Evolutionary conservation across 2,888 invertebrate species (phyloP).

Genomic region (Eremobia ochroleuca): DNA sequence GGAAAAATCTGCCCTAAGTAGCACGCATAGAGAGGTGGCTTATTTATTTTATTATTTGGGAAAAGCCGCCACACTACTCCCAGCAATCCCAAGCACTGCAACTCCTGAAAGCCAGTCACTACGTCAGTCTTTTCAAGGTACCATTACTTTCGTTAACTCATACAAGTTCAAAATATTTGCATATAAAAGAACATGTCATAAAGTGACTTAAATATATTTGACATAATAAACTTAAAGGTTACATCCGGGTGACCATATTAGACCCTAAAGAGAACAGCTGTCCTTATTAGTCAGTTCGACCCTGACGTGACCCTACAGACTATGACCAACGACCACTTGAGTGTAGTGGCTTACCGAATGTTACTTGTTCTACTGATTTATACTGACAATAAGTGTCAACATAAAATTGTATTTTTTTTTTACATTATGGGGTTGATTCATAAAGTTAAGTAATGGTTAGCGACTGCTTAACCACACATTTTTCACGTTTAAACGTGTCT

Average conservation of each 20-base stretch:
- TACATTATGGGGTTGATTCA: background rate
- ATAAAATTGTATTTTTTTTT: background rate
- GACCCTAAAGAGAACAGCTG: slow-evolving; percentile 67
- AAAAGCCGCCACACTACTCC: background rate
- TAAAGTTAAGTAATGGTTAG: no score
- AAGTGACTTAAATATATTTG: slow-evolving; percentile 57
- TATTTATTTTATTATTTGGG: no score
- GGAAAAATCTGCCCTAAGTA: no score
- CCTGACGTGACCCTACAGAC: slow-evolving; percentile 63
- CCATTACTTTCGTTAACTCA: background rate
- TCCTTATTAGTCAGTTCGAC: slow-evolving; percentile 65
- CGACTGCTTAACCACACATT: no score
- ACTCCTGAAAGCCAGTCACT: background rate
- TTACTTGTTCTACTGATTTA: slow-evolving; percentile 20
- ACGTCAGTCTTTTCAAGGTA: background rate
- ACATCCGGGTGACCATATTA: slow-evolving; percentile 66
- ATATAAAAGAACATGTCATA: slow-evolving; percentile 6
- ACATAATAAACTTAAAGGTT: slow-evolving; percentile 56
- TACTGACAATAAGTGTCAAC: slow-evolving; percentile 17
- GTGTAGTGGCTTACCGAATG: slow-evolving; percentile 37
- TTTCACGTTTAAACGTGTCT: no score
- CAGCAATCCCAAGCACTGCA: background rate
- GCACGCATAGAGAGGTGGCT: no score
- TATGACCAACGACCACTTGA: slow-evolving; percentile 53
- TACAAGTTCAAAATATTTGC: background rate